Conservation (phyloP, 2,888 invertebrate genomes). For the Ashinkailepas kermadecensis region DNA sequence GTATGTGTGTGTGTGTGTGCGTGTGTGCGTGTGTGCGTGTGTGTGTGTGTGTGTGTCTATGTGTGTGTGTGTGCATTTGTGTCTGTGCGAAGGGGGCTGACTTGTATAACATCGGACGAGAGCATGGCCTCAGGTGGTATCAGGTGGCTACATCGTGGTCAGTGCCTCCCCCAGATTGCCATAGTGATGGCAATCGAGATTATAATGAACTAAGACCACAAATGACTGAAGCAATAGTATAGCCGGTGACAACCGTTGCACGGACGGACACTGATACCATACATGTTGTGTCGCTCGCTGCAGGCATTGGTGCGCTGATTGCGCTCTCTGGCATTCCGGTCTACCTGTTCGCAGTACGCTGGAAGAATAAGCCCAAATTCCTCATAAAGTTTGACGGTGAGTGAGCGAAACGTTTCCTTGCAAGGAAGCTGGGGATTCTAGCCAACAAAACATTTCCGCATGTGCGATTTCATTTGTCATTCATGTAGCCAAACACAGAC, state of each 20-base stretch:
- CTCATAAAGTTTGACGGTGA: constrained; percentile 43
- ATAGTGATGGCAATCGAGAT: background rate
- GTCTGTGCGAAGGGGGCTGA: too few relatives aligned
- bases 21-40: too few relatives aligned
- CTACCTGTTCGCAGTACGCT: constrained; percentile 63
- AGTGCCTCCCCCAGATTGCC: background rate
- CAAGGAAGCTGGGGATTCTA: too few relatives aligned
- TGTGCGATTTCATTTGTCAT: background rate
- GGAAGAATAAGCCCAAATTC: constrained; percentile 56
- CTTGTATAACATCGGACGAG: too few relatives aligned
- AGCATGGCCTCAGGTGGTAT: too few relatives aligned
- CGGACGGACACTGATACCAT: background rate
- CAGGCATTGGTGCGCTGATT: constrained; percentile 62
- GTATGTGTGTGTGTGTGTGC: too few relatives aligned
- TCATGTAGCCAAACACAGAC: too few relatives aligned
- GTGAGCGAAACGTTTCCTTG: background rate
- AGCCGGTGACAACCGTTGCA: background rate
- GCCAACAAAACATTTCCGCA: background rate
- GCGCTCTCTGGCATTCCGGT: constrained; percentile 73
- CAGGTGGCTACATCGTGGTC: too few relatives aligned
- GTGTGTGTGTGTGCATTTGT: too few relatives aligned
- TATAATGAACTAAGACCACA: background rate
- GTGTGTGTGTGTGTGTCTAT: too few relatives aligned
- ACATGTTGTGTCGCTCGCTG: background rate
- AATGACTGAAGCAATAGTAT: background rate